phyloP scores from a whole-genome alignment of 2,797 vertebrate species.

The Anguilla pacifica region DNA sequence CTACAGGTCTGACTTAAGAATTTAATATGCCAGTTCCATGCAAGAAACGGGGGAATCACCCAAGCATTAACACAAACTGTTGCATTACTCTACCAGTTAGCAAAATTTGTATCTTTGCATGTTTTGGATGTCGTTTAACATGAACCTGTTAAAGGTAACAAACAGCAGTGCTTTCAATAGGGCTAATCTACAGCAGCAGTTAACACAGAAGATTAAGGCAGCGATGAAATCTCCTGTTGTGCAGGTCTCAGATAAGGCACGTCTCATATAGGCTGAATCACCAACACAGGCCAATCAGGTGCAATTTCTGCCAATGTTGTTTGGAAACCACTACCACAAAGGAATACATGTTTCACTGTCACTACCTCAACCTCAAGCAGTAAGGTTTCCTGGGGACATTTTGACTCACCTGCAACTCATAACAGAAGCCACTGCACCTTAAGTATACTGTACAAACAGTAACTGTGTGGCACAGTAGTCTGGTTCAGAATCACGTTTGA shows the following conservation, averaged over 20 bases:
- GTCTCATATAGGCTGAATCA: not conserved
- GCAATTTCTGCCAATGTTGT: not conserved
- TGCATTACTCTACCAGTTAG: not conserved
- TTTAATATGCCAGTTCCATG: not conserved
- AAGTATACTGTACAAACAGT: not conserved
- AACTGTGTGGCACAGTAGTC: not conserved
- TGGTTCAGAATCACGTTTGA: not conserved
- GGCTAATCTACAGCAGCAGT: constrained; percentile 31
- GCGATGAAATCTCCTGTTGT: constrained; percentile 3
- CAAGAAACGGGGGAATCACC: not conserved
- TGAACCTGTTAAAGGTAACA: not conserved
- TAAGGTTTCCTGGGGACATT: not conserved
- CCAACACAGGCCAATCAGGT: not conserved
- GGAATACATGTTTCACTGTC: not conserved
- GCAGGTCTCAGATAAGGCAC: not conserved
- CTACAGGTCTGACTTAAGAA: not conserved
- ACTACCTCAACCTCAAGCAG: not conserved
- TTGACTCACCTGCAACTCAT: not conserved
- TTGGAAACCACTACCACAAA: not conserved
- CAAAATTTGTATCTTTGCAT: not conserved
- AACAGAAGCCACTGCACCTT: not conserved
- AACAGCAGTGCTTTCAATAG: constrained; percentile 27
- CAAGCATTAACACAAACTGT: not conserved
- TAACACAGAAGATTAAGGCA: constrained; percentile 9
- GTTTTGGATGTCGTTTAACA: not conserved